Percentiles rank a stretch among this genome's conserved stretches.
Conservation (phyloP, 2,888 invertebrate species). For the Corbicula japonica region DNA sequence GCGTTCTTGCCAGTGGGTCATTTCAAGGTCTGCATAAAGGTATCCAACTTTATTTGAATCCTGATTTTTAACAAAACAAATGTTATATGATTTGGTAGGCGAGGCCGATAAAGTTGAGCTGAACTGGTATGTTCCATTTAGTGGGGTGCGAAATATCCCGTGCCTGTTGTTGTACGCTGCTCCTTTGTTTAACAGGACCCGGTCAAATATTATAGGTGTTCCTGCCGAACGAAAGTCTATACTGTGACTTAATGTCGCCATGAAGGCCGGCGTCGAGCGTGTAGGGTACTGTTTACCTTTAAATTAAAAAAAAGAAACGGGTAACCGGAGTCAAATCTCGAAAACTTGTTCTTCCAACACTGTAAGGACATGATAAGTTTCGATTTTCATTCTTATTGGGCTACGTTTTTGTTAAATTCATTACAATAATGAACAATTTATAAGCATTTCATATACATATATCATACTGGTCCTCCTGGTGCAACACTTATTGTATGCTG, state of each 20-base stretch:
- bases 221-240: background rate
- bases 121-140: constrained; percentile 11
- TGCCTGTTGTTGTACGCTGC: constrained; percentile 6
- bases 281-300: too few species aligned
- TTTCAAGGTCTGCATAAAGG: background rate
- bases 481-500: too few species aligned
- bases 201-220: constrained; percentile 1
- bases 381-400: too few species aligned
- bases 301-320: too few species aligned
- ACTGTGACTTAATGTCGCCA: background rate
- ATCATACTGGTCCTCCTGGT: too few species aligned
- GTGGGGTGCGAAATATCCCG: constrained; percentile 1
- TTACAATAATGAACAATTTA: too few species aligned
- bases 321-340: too few species aligned
- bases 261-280: background rate
- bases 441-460: too few species aligned
- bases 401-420: too few species aligned
- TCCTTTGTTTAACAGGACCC: background rate
- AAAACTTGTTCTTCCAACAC: too few species aligned
- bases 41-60: constrained; percentile 9
- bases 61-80: constrained; percentile 1
- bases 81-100: background rate
- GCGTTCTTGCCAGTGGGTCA: background rate
- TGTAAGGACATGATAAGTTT: too few species aligned
- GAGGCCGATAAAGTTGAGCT: constrained; percentile 4